These are phyloP conservation scores for Poecilia velifera DNA, from an alignment of 2,797 vertebrate genomes.

Conservation along the genomic window DNA sequence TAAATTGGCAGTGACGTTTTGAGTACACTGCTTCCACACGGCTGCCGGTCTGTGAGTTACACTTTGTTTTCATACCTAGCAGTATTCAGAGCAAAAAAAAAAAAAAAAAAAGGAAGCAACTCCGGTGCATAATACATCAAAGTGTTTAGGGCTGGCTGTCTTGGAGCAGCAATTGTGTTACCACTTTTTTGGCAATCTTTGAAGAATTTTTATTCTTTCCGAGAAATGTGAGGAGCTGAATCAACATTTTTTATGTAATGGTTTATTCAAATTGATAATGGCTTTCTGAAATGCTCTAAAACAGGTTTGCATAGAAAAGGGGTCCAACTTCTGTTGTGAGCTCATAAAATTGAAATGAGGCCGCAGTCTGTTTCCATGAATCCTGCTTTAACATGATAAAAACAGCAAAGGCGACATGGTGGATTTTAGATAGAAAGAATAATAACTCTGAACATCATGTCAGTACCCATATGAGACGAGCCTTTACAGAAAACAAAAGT, in stretches of 20 bases:
- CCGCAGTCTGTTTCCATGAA: slow-evolving; percentile 41
- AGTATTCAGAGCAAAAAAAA: slow-evolving; percentile 27
- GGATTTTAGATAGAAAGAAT: slow-evolving; percentile 10
- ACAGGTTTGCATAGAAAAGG: slow-evolving; percentile 14
- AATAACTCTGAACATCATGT: slow-evolving; percentile 41
- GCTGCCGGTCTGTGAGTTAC: slow-evolving; percentile 50
- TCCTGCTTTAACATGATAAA: slow-evolving; percentile 36
- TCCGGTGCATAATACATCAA: slow-evolving; percentile 18
- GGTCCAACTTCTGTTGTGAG: slow-evolving; percentile 23
- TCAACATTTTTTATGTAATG: slow-evolving; percentile 21
- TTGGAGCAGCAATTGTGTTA: slow-evolving; percentile 26
- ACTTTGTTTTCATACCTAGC: slow-evolving; percentile 53
- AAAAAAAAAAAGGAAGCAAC: slow-evolving; percentile 31
- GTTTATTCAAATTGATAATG: slow-evolving; percentile 33
- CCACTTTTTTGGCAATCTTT: slow-evolving; percentile 25
- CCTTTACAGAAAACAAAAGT: slow-evolving; percentile 27
- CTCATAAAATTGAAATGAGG: slow-evolving; percentile 42
- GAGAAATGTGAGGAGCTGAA: slow-evolving; percentile 39
- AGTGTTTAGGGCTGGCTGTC: slow-evolving; percentile 19
- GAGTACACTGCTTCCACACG: slow-evolving; percentile 55
- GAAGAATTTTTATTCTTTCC: slow-evolving; percentile 38
- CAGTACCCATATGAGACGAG: neutral
- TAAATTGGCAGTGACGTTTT: slow-evolving; percentile 77
- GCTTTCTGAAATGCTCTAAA: slow-evolving; percentile 33
- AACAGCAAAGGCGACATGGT: slow-evolving; percentile 22